These are phyloP conservation scores for Porites australiensis DNA, from an alignment of 64 coral and sea anemone genomes.

Conservation along the genomic window DNA sequence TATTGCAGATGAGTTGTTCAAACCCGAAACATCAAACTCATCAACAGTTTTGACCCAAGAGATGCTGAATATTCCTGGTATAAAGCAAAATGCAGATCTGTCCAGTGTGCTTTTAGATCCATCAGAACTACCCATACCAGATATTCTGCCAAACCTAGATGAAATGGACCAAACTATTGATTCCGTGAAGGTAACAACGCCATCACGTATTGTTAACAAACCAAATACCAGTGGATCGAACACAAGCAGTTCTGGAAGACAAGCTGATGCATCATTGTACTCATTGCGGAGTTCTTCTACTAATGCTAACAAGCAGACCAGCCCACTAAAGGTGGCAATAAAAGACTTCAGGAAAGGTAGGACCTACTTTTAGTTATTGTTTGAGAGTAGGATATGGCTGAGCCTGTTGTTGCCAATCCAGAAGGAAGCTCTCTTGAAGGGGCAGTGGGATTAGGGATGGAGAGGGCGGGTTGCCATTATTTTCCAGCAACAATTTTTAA, in stretches of 20 bases:
- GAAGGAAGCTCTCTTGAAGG: too few species aligned
- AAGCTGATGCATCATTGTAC: not conserved
- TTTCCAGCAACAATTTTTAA: too few species aligned
- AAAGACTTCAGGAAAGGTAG: slow-evolving; percentile 30
- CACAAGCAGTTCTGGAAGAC: not conserved
- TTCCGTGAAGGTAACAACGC: not conserved
- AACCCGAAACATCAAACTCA: not conserved
- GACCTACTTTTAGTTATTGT: not conserved
- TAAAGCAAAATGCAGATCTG: slow-evolving; percentile 13
- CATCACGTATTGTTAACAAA: not conserved
- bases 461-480: too few species aligned
- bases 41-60: slow-evolving; percentile 44
- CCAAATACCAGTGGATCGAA: not conserved
- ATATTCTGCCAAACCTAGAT: slow-evolving; percentile 16
- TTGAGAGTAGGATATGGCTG: too few species aligned
- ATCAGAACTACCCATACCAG: slow-evolving; percentile 25
- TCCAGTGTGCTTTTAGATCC: not conserved
- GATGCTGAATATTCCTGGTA: slow-evolving; percentile 41
- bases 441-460: too few species aligned
- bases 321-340: slow-evolving; percentile 10
- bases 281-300: slow-evolving; percentile 9
- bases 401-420: too few species aligned
- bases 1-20: not conserved
- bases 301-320: not conserved
- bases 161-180: slow-evolving; percentile 17